Evolutionary conservation across 2,113 vertebrate genomes (phyloP), one percentile per base, ranked within the genome.

Genomic region (Mobula hypostoma): DNA sequence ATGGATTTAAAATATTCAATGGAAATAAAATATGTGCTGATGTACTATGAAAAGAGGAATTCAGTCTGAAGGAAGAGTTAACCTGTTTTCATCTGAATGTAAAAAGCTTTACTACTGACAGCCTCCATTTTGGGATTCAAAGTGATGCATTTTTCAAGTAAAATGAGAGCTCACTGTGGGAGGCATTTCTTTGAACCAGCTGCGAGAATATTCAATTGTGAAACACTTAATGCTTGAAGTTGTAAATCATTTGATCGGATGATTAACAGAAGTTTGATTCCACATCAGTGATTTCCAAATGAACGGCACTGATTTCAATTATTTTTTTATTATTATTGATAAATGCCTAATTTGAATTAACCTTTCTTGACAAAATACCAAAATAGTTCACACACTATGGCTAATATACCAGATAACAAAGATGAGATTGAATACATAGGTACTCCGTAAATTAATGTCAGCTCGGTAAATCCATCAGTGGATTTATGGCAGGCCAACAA

Each of bases 91-190:
- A 66, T 66, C 58, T 66, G 27, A 32, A 63, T 61, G 58, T 7
- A 88, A 32, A 88, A n/a, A 29, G n/a, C 27, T 90, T 66, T 29
- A 66, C 32, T 90, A 32, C 85, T 32, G 63, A 90, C 85, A 7
- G 61, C 29, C 85, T 66, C 61, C 85, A 66, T 90, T 90, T 90
- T 68, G 61, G 12, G 29, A 32, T 90, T 90, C 61, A 90, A 90
- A 68, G 85, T 88, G 58, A 88, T 88, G 85, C 61, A 90, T 90
- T 90, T 90, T 90, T 90, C 85, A 90, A 90, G 66, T 66, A 29
- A 90, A 90, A 68, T 90, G 61, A 90, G 19, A 32, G 61, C n/a
- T 90, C 61, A 63, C 85, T 32, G 58, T 32, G 8, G 85, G 17
- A 19, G 32, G 85, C 29, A 8, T 90, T 66, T 66, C 66, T 15